Evolutionary conservation across 2,888 invertebrate genomes (phyloP), one percentile per base, ranked within the genome.

Genomic region (Hirtodrosophila alboralis): DNA sequence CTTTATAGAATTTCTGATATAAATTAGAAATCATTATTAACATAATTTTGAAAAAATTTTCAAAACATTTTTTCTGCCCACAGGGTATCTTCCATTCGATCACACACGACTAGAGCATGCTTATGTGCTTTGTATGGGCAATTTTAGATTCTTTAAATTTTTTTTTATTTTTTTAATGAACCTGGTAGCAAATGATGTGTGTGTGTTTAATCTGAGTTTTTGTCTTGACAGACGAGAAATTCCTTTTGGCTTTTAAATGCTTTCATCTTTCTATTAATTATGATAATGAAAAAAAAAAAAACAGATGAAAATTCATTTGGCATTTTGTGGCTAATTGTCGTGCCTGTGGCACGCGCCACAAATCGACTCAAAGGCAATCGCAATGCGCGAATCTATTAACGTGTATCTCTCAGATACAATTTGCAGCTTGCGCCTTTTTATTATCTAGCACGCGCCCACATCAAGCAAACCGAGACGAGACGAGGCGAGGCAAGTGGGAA

Each of bases 291-390:
- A 4, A 77, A 71, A n/a, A n/a, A n/a, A n/a, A n/a, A n/a, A n/a
- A n/a, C n/a, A n/a, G n/a, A 41, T 37, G 59, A 34, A 75, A 78
- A 79, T 74, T 65, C 67, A 60, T 71, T 78, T 75, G 60, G 58
- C 69, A 79, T 84, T n/a, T 79, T 83, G 80, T 60, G 79, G 75
- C 79, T 79, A 80, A 83, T 79, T 76, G 80, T 83, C 71, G 28
- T n/a, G 31, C 63, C 34, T 36, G 56, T 37, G 30, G 13, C 74
- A 63, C 71, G 75, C 43, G 73, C 51, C 75, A 4, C 65, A 49
- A 56, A 69, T 60, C 68, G 64, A 51, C n/a, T n/a, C 59, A 27
- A 18, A 33, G 30, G 34, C 51, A 51, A 66, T 53, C 48, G 59
- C 33, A 34, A 48, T 54, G 51, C 57, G 56, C 57, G 56, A 60